phyloP scores from a whole-genome alignment of 2,113 vertebrate genomes.

The Notothenia rossii region DNA sequence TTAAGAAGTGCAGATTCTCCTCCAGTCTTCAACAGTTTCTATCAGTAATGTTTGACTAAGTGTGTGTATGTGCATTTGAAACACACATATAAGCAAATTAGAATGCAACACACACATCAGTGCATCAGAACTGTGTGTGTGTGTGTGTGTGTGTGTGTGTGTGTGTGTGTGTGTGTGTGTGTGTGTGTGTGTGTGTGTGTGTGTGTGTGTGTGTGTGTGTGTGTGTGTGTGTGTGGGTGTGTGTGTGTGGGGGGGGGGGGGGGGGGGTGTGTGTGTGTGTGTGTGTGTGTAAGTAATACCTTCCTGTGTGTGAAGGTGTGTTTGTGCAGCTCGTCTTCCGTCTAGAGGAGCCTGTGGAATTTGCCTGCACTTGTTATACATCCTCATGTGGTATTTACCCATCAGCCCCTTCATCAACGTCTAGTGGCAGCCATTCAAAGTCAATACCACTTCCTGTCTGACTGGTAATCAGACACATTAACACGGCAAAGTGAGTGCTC shows the following conservation, averaged over 20 bases:
- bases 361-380: slow-evolving; percentile 14
- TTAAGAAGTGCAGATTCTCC: background rate
- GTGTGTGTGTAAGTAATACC: no score
- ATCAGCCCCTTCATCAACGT: slow-evolving; percentile 66
- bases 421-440: slow-evolving; percentile 65
- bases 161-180: no score
- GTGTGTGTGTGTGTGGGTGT: no score
- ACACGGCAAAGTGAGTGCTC: slow-evolving; percentile 59
- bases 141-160: no score
- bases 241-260: no score
- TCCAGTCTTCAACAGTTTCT: background rate
- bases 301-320: slow-evolving; percentile 1
- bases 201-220: no score
- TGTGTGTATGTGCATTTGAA: background rate
- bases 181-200: no score
- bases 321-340: slow-evolving; percentile 1
- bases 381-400: slow-evolving; percentile 49
- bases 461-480: slow-evolving; percentile 77
- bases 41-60: background rate
- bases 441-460: slow-evolving; percentile 72
- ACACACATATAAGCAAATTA: background rate
- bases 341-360: slow-evolving; percentile 39
- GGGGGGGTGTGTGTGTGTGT: no score
- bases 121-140: background rate
- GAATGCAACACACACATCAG: slow-evolving; percentile 13